These are phyloP conservation scores for Pterophyllum scalare DNA, from an alignment of 2,113 vertebrate species.

Conservation along the genomic window DNA sequence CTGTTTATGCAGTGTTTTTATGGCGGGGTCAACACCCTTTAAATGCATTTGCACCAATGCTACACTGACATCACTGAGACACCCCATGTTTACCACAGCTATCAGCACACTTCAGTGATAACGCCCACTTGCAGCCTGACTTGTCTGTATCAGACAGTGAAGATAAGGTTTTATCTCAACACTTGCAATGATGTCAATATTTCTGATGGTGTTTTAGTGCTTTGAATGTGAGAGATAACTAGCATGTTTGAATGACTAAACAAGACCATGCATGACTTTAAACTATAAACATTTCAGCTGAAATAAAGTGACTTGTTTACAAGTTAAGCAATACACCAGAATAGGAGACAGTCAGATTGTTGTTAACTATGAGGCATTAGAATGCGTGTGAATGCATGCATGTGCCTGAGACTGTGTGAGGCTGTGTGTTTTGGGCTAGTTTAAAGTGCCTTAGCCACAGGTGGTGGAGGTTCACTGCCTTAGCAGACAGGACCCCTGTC, in stretches of 20 bases:
- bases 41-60: conserved; percentile 28
- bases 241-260: conserved; percentile 18
- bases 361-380: conserved; percentile 25
- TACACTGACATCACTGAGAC: conserved; percentile 40
- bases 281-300: conserved; percentile 53
- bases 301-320: conserved; percentile 55
- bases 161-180: conserved; percentile 56
- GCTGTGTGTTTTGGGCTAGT: conserved; percentile 15
- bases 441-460: conserved; percentile 43
- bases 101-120: conserved; percentile 57
- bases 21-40: conserved; percentile 40
- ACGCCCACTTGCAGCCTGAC: neutral
- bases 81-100: conserved; percentile 38
- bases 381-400: neutral
- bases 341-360: conserved; percentile 24
- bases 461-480: conserved; percentile 57
- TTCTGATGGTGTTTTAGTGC: conserved; percentile 33
- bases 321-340: conserved; percentile 28
- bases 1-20: conserved; percentile 25
- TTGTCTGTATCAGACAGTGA: neutral
- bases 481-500: conserved; percentile 56
- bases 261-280: conserved; percentile 11
- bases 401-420: conserved; percentile 24
- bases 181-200: conserved; percentile 55
- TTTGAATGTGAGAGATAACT: conserved; percentile 46